Evolutionary conservation across 2,888 invertebrate species (phyloP).

Genomic region (Rutpela maculata): DNA sequence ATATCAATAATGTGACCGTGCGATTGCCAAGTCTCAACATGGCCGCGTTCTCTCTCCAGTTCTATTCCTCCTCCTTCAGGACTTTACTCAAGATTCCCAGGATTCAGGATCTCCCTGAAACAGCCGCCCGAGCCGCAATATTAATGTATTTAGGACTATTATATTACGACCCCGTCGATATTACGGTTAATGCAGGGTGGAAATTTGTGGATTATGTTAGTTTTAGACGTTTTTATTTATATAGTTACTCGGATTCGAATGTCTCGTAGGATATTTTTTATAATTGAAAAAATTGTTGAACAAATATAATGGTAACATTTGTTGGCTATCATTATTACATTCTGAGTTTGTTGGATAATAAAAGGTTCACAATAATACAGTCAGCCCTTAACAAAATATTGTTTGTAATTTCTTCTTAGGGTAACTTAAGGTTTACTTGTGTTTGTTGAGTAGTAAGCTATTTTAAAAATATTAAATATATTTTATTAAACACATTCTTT

Average conservation of each 20-base stretch:
- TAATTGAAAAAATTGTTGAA: too few species aligned
- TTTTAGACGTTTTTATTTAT: conserved; percentile 7
- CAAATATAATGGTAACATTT: too few species aligned
- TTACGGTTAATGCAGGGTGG: conserved; percentile 19
- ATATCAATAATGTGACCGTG: conserved; percentile 74
- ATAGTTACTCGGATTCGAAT: background rate
- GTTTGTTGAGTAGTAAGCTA: too few species aligned
- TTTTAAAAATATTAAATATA: too few species aligned
- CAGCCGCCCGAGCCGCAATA: conserved; percentile 55
- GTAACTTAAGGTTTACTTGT: too few species aligned
- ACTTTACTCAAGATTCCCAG: conserved; percentile 59
- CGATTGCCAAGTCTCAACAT: conserved; percentile 71
- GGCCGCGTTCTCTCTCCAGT: conserved; percentile 62
- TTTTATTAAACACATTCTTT: too few species aligned
- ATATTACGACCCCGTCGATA: conserved; percentile 51
- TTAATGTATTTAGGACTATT: conserved; percentile 60
- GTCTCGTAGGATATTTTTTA: too few species aligned
- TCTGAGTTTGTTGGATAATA: too few species aligned
- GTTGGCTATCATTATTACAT: too few species aligned
- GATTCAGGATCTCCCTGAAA: conserved; percentile 52
- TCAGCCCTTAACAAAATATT: too few species aligned
- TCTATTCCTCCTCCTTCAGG: conserved; percentile 53
- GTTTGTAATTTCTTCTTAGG: too few species aligned
- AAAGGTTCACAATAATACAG: too few species aligned
- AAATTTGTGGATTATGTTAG: conserved; percentile 17